Conservation (phyloP, 2,113 vertebrate species). For the Eupsittula cactorum region DNA sequence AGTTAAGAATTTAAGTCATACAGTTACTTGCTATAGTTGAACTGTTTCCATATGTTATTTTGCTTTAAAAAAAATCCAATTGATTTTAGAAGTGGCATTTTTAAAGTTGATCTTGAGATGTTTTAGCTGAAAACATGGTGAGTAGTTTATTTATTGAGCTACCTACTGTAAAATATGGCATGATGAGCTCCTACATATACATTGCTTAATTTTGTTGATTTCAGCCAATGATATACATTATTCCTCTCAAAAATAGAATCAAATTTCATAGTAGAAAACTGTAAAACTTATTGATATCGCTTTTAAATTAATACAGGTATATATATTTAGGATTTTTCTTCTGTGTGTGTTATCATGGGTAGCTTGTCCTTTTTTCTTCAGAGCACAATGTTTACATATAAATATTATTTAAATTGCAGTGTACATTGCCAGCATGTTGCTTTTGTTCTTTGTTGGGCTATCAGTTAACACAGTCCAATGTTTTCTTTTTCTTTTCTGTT, state of each 20-base stretch:
- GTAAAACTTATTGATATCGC: background rate
- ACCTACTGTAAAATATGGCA: background rate
- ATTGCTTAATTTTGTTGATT: background rate
- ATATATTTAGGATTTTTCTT: background rate
- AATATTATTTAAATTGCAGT: background rate
- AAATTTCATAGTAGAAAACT: background rate
- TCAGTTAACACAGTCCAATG: background rate
- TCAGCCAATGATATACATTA: background rate
- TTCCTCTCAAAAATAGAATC: background rate
- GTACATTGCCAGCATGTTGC: background rate
- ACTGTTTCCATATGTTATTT: background rate
- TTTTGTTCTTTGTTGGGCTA: background rate
- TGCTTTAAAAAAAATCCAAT: background rate
- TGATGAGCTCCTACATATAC: background rate
- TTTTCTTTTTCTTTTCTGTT: background rate
- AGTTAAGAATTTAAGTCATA: slow-evolving; percentile 67
- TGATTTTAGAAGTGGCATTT: background rate
- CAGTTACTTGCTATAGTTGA: background rate
- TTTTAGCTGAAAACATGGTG: background rate
- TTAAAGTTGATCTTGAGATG: background rate
- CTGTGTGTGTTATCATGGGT: background rate
- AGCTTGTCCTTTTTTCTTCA: background rate
- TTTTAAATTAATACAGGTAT: background rate
- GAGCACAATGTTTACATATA: background rate
- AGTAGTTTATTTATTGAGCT: background rate